Conservation (phyloP, 2,888 invertebrate species). For the Tetramorium bicarinatum region DNA sequence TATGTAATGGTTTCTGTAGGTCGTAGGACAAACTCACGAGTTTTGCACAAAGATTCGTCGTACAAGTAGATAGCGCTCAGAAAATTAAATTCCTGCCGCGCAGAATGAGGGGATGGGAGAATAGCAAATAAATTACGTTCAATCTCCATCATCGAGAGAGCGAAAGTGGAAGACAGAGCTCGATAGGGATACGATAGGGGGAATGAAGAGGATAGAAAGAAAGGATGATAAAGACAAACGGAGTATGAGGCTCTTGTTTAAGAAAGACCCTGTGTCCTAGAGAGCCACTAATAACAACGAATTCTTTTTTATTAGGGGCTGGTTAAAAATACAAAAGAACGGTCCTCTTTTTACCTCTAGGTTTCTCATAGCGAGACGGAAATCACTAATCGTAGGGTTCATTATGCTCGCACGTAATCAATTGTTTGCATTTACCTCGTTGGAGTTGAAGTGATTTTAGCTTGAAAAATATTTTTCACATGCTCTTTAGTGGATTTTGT, state of each 20-base stretch:
- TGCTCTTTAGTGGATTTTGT: constrained; percentile 29
- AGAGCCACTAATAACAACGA: constrained; percentile 76
- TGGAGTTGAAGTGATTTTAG: constrained; percentile 54
- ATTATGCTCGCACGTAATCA: constrained; percentile 73
- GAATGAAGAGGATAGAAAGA: constrained; percentile 25
- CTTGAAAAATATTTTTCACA: constrained; percentile 51
- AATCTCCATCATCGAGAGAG: constrained; percentile 66
- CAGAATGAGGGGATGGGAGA: constrained; percentile 68
- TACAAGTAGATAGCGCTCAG: constrained; percentile 60
- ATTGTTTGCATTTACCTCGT: constrained; percentile 66
- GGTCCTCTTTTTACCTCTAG: constrained; percentile 55
- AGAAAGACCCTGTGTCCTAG: constrained; percentile 65
- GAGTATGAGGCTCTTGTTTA: constrained; percentile 63
- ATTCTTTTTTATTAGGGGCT: constrained; percentile 76
- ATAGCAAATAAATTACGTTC: constrained; percentile 81
- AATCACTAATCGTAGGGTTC: constrained; percentile 62
- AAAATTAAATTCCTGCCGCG: constrained; percentile 76
- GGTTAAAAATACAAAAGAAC: constrained; percentile 73
- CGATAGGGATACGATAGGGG: constrained; percentile 44
- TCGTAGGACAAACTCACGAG: constrained; percentile 43
- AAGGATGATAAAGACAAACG: constrained; percentile 41
- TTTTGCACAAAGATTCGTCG: constrained; percentile 69
- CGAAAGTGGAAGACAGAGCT: constrained; percentile 41
- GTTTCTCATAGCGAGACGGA: constrained; percentile 15
- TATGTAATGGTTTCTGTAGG: background rate